These are phyloP conservation scores for Myiotriccus ornatus DNA, from an alignment of 2,797 vertebrate species.

Conservation along the genomic window DNA sequence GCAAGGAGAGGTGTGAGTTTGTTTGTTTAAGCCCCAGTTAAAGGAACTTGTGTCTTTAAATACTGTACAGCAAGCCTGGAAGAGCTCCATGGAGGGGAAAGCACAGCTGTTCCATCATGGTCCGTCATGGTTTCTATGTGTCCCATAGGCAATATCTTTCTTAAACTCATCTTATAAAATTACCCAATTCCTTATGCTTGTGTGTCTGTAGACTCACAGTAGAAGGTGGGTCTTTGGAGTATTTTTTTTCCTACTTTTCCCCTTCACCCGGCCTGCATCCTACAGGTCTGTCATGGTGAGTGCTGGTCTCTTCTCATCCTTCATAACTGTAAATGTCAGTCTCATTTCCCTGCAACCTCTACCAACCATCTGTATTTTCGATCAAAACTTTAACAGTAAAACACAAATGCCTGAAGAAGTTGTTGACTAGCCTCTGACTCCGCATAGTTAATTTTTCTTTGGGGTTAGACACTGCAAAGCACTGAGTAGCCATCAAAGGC, in stretches of 20 bases:
- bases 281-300: neutral
- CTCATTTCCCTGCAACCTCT: neutral
- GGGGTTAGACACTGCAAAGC: neutral
- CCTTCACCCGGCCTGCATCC: neutral
- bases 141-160: constrained; percentile 46
- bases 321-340: neutral
- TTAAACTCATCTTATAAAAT: constrained; percentile 56
- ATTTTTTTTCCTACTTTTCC: neutral
- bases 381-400: neutral
- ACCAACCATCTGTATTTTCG: neutral
- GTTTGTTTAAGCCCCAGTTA: constrained; percentile 59
- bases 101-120: constrained; percentile 55
- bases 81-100: constrained; percentile 20
- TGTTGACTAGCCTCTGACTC: neutral
- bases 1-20: neutral
- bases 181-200: constrained; percentile 49
- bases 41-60: constrained; percentile 57
- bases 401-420: neutral
- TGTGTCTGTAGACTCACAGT: neutral
- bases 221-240: neutral
- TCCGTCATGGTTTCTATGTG: constrained; percentile 9
- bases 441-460: neutral
- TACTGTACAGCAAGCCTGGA: neutral
- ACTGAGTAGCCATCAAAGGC: neutral
- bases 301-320: neutral